Conservation (phyloP, 2,113 vertebrate species). For the Corythaeola cristata region DNA sequence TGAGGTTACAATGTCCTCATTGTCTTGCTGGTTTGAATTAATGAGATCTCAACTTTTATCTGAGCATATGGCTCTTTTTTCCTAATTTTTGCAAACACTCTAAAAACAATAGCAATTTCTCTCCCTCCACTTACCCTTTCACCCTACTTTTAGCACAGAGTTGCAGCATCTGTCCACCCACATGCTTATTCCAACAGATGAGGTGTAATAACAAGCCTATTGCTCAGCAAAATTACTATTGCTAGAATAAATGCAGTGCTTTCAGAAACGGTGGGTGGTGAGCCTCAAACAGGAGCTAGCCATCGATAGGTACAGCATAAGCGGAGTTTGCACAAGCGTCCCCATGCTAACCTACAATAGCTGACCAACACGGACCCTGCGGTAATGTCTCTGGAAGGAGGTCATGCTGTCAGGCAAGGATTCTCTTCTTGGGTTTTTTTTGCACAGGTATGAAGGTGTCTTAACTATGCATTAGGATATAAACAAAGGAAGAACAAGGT, state of each 20-base stretch:
- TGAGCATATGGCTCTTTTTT: slow-evolving; percentile 3
- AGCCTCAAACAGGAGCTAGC: neutral
- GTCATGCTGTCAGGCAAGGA: neutral
- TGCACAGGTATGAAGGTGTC: neutral
- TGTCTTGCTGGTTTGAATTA: slow-evolving; percentile 9
- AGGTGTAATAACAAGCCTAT: neutral
- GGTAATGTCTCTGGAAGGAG: neutral
- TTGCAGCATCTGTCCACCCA: neutral
- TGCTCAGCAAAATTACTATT: neutral
- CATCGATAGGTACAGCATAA: neutral
- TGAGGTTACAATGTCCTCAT: neutral
- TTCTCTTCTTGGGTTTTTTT: neutral
- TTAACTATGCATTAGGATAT: neutral
- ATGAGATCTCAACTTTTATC: slow-evolving; percentile 29
- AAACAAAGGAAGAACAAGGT: neutral
- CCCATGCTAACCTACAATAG: neutral
- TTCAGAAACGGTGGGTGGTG: fast-evolving
- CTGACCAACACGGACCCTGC: neutral
- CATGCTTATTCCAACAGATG: neutral
- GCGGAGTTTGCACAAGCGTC: neutral
- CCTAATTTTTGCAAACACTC: neutral
- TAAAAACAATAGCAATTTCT: slow-evolving; percentile 6
- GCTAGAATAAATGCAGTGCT: neutral
- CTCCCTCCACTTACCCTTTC: neutral
- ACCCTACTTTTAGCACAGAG: neutral